phyloP scores from a whole-genome alignment of 1,140 invertebrate species.

The Philopotamus ludificatus region DNA sequence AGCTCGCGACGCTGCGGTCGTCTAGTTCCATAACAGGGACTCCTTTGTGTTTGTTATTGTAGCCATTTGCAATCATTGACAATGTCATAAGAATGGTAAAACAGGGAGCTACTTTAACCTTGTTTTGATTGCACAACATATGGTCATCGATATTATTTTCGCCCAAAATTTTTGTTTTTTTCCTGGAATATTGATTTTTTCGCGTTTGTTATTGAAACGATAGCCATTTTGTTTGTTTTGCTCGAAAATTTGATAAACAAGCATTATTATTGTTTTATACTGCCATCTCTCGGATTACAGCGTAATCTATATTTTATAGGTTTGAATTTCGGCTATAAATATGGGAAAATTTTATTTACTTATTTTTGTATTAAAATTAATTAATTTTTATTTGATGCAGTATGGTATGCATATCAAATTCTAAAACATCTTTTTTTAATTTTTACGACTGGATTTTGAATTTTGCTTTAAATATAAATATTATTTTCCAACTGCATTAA shows the following conservation, averaged over 20 bases:
- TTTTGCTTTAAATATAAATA: background rate
- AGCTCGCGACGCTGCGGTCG: background rate
- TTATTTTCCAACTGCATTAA: background rate
- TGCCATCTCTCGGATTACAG: background rate
- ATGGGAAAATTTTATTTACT: too few relatives aligned
- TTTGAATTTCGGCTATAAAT: too few relatives aligned
- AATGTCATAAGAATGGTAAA: constrained; percentile 25
- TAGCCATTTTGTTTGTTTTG: background rate
- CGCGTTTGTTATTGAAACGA: too few relatives aligned
- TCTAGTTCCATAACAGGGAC: background rate
- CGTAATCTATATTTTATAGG: background rate
- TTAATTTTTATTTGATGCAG: too few relatives aligned
- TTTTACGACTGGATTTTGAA: background rate
- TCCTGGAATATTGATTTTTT: background rate
- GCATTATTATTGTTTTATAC: too few relatives aligned
- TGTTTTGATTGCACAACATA: constrained; percentile 9
- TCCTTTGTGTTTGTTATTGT: constrained; percentile 31
- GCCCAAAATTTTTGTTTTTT: background rate
- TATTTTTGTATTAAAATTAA: too few relatives aligned
- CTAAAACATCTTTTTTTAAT: background rate
- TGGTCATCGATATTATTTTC: background rate
- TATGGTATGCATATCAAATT: too few relatives aligned
- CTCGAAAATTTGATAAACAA: background rate
- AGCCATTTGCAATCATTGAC: constrained; percentile 34
- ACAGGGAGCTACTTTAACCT: constrained; percentile 23